phyloP scores from a whole-genome alignment of 2,797 vertebrate species.

The Pipistrellus pygmaeus region DNA sequence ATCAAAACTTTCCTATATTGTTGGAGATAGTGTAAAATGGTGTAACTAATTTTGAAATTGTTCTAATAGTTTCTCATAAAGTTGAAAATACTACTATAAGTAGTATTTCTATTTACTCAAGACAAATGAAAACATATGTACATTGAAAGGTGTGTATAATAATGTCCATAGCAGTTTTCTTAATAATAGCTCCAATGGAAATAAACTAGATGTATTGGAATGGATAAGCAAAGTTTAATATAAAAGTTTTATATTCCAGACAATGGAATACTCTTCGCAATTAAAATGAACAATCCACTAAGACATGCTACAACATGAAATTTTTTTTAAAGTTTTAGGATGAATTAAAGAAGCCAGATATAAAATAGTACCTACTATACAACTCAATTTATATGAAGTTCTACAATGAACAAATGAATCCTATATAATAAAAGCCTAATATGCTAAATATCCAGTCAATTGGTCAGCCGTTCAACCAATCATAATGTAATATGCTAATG shows the following conservation, averaged over 20 bases:
- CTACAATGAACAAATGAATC: not conserved
- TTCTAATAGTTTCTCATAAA: conserved; percentile 37
- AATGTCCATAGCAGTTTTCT: not conserved
- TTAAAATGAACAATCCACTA: not conserved
- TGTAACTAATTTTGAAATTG: conserved; percentile 19
- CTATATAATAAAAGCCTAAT: no score
- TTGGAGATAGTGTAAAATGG: not conserved
- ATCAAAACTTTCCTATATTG: not conserved
- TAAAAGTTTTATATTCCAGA: not conserved
- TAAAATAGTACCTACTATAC: not conserved
- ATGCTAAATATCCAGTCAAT: no score
- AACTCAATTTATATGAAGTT: conserved; percentile 20
- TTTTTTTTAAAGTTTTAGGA: not conserved
- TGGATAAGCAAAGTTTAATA: conserved; percentile 19
- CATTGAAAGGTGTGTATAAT: not conserved
- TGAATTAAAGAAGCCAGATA: not conserved
- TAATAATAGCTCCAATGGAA: not conserved
- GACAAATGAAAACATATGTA: conserved; percentile 39
- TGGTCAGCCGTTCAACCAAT: no score
- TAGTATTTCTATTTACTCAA: conserved; percentile 22
- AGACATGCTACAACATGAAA: not conserved
- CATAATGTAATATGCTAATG: no score
- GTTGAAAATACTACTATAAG: conserved; percentile 4
- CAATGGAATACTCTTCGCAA: not conserved
- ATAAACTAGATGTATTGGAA: not conserved